Evolutionary conservation across 1,140 invertebrate species (phyloP).

Genomic region (Brachystomella parvula): DNA sequence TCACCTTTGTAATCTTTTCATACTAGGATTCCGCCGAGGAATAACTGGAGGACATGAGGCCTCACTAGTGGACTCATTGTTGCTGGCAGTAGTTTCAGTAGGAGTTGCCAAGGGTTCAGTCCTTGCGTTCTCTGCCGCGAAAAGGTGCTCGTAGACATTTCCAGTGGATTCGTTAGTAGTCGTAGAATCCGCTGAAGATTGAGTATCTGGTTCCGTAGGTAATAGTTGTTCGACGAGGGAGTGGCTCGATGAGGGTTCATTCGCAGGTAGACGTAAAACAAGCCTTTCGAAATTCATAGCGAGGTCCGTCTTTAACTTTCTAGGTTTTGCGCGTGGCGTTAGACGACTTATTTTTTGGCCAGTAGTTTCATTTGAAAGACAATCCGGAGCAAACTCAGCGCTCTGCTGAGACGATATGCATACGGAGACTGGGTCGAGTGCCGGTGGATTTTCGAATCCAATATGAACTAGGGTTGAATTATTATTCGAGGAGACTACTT

Average conservation of each 20-base stretch:
- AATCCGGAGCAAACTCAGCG: too few species aligned
- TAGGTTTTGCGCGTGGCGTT: too few species aligned
- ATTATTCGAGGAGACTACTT: neutral
- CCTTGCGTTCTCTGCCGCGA: neutral
- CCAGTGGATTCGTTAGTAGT: conserved; percentile 13
- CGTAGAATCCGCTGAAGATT: neutral
- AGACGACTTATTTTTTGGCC: too few species aligned
- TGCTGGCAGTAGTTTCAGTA: neutral
- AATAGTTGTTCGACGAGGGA: too few species aligned
- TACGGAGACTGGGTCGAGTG: neutral
- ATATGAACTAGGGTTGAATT: neutral
- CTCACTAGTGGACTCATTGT: neutral
- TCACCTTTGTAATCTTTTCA: conserved; percentile 18
- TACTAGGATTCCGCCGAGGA: conserved; percentile 9
- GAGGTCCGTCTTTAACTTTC: too few species aligned
- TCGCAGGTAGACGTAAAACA: too few species aligned
- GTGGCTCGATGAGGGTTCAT: too few species aligned
- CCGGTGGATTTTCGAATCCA: neutral
- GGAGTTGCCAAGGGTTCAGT: neutral
- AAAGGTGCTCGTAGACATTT: conserved; percentile 31
- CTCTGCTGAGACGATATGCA: too few species aligned
- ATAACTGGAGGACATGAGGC: conserved; percentile 11
- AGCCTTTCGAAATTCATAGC: too few species aligned
- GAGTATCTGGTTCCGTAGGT: neutral
- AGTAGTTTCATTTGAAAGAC: too few species aligned